These are phyloP conservation scores for Avahi laniger DNA, from an alignment of 2,797 vertebrate species.

Conservation along the genomic window DNA sequence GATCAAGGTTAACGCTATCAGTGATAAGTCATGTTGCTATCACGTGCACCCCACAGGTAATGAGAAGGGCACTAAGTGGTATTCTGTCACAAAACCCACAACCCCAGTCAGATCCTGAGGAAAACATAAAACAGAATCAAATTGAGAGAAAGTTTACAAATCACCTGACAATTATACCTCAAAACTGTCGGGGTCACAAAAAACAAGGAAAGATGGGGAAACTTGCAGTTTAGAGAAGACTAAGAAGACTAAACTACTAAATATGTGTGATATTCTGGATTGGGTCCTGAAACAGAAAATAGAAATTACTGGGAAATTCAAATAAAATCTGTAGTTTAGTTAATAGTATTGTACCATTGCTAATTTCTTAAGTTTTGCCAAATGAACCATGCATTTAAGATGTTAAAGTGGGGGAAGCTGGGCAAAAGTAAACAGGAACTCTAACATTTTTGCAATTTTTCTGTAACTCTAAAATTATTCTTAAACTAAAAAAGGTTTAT, in stretches of 20 bases:
- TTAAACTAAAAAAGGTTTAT: neutral
- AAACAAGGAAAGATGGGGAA: neutral
- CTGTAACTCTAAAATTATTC: neutral
- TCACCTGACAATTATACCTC: neutral
- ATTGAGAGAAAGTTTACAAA: neutral
- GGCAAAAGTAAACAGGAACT: neutral
- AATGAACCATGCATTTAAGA: neutral
- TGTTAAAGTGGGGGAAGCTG: neutral
- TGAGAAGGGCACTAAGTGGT: neutral
- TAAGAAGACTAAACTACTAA: neutral
- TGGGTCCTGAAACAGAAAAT: neutral
- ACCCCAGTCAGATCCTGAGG: neutral
- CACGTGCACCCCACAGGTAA: neutral
- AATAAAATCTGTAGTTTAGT: neutral
- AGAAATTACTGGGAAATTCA: neutral
- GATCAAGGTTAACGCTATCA: neutral
- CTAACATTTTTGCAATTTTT: neutral
- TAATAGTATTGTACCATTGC: neutral
- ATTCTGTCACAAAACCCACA: neutral
- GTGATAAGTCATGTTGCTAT: neutral
- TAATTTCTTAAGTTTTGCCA: constrained; percentile 35
- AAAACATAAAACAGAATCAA: neutral
- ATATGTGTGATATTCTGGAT: neutral
- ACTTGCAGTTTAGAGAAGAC: neutral
- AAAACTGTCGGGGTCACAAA: neutral